Evolutionary conservation across 2,113 vertebrate genomes (phyloP).

Genomic region (Dermatemys mawii): DNA sequence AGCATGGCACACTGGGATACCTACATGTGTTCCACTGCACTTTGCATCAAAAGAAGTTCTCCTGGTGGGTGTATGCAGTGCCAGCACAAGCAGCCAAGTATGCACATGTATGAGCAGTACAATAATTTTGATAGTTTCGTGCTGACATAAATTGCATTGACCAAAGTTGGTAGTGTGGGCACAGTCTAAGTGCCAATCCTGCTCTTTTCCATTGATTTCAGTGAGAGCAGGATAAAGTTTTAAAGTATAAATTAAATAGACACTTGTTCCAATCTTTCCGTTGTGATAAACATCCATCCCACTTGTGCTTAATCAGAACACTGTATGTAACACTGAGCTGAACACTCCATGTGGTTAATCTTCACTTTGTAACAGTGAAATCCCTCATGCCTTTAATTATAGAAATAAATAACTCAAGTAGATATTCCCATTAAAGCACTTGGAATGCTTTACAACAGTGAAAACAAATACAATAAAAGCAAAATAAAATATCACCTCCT

Average conservation of each 20-base stretch:
- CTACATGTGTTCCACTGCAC: not conserved
- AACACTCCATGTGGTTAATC: not conserved
- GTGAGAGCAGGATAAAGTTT: not conserved
- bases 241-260: not conserved
- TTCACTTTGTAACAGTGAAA: not conserved
- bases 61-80: not conserved
- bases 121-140: not conserved
- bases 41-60: not conserved
- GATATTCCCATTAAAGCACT: not conserved
- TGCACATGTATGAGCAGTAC: not conserved
- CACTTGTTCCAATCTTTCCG: not conserved
- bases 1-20: not conserved
- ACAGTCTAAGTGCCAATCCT: not conserved
- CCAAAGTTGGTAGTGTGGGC: not conserved
- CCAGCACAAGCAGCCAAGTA: not conserved
- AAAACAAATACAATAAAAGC: not conserved
- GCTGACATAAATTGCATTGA: not conserved
- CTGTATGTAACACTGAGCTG: not conserved
- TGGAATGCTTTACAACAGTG: not conserved
- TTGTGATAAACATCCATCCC: not conserved
- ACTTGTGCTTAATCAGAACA: not conserved
- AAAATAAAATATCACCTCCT: not conserved
- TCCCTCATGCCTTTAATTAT: not conserved
- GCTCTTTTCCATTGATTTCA: not conserved
- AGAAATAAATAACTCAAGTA: not conserved